Base-by-base conservation (phyloP, 2,113 vertebrate species). In the Erpornis zantholeuca region DNA sequence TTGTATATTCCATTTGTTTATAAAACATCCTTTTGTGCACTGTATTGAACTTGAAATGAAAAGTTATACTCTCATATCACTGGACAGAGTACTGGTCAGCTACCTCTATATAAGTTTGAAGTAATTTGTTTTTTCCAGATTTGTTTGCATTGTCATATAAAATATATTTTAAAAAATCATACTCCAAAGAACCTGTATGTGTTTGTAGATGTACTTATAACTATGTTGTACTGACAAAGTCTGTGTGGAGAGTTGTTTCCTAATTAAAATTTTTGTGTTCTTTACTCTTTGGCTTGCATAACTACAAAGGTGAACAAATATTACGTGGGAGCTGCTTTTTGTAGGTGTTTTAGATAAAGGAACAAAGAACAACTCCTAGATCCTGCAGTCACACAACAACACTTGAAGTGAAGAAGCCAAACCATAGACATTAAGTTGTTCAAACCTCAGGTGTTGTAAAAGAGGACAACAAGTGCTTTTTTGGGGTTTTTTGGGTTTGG, bases 51-150 rank as follows among this genome's bases (percentile, higher is more conserved):
- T 97, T 95, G 96, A 98, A 96, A 95, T 95, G 94, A 88, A 97
- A 95, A 96, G 91, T 96, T 93, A 96, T 94, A 83, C 54, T 96
- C 79, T 90, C 81, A 76, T 94, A 95, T 93, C 78, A 93, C 86
- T 95, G 96, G 91, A 64, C 93, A 92, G 95, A 79, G 72, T 71
- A 66, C 95, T 97, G 91, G 97, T 98, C 98, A 96, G 97, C 97
- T 98, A 98, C 98, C 98, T 98, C 98, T 97, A 88, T 83, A 11
- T 96, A 96, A 96, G 83, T 77, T 94, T 97, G 97, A 94, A 91
- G 94, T 97, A 95, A 91, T 35, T 93, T 95, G 72, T 64, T 82
- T 86, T 95, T 94, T 96, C 92, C 44, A 31, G 69, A 65, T 80
- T 93, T 95, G 95, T 97, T 95, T 92, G 95, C 94, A 40, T 96